Evolutionary conservation across 2,797 vertebrate species (phyloP).

Genomic region (Muscicapa comitata): DNA sequence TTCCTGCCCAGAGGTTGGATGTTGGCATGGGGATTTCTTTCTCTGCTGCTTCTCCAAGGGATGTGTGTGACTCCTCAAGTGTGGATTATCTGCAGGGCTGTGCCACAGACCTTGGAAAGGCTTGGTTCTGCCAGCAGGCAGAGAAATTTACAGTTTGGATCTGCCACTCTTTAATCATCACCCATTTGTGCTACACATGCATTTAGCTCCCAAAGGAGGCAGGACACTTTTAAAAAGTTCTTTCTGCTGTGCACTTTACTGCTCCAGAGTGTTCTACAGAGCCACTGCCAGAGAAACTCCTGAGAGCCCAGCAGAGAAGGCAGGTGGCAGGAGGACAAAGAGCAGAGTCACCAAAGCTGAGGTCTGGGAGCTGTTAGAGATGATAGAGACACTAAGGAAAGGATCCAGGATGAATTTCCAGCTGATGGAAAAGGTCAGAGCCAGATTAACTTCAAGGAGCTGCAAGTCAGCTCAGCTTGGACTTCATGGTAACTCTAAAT

Average conservation of each 20-base stretch:
- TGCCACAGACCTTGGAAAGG: not conserved
- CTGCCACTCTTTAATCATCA: not conserved
- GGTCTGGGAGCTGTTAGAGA: not conserved
- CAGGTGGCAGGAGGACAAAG: not conserved
- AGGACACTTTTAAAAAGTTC: not conserved
- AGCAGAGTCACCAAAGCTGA: not conserved
- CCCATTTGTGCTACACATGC: not conserved
- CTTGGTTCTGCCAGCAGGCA: not conserved
- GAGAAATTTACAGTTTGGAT: not conserved
- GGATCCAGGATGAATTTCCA: not conserved
- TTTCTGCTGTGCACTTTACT: not conserved
- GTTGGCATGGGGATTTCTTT: conserved; percentile 73
- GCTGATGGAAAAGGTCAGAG: not conserved
- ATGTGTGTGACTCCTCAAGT: not conserved
- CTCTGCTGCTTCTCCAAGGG: not conserved
- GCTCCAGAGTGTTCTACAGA: not conserved
- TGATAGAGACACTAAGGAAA: not conserved
- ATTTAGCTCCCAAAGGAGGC: not conserved
- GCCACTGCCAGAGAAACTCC: not conserved
- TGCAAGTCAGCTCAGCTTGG: not conserved
- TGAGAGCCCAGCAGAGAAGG: not conserved
- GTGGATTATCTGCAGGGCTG: not conserved
- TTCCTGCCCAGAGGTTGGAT: conserved; percentile 41
- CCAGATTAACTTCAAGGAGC: not conserved
- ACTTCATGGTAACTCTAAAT: not conserved